Evolutionary conservation across 1,140 invertebrate genomes (phyloP).

Genomic region (Pogonus chalceus): DNA sequence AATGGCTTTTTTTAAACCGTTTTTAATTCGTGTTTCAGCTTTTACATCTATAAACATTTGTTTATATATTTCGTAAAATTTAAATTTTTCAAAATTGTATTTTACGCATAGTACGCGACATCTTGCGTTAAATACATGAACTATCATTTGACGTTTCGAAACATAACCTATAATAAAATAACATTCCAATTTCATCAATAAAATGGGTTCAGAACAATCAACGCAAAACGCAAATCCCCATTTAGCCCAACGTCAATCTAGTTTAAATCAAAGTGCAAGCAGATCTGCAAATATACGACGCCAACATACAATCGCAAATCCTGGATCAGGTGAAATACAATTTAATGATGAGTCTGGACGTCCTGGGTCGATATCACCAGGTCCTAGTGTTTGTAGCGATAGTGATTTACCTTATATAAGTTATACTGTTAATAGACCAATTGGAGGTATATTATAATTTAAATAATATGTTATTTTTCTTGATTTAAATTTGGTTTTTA

Average conservation of each 20-base stretch:
- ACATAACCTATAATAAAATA: too few relatives aligned
- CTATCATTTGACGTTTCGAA: too few relatives aligned
- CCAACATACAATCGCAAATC: slow-evolving; percentile 47
- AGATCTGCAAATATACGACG: slow-evolving; percentile 34
- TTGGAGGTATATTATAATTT: slow-evolving; percentile 51
- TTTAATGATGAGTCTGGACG: slow-evolving; percentile 38
- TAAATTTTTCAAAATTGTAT: too few relatives aligned
- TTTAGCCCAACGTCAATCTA: slow-evolving; percentile 17
- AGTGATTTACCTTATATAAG: slow-evolving; percentile 90
- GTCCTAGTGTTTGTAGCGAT: slow-evolving; percentile 78
- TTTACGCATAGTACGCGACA: too few relatives aligned
- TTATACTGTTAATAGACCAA: slow-evolving; percentile 85
- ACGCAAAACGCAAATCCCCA: slow-evolving; percentile 29
- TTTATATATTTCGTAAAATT: too few relatives aligned
- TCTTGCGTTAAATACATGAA: too few relatives aligned
- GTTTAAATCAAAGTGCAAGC: slow-evolving; percentile 26
- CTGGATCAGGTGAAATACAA: slow-evolving; percentile 26
- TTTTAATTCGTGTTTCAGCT: too few relatives aligned
- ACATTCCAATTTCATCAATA: too few relatives aligned
- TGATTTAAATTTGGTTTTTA: slow-evolving; percentile 23
- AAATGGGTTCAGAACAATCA: slow-evolving; percentile 51
- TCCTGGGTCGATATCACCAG: slow-evolving; percentile 64
- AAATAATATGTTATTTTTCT: slow-evolving; percentile 1
- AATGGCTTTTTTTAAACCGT: too few relatives aligned
- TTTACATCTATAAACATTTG: too few relatives aligned